Evolutionary conservation across 2,113 vertebrate genomes (phyloP).

Genomic region (Anthoscopus minutus): DNA sequence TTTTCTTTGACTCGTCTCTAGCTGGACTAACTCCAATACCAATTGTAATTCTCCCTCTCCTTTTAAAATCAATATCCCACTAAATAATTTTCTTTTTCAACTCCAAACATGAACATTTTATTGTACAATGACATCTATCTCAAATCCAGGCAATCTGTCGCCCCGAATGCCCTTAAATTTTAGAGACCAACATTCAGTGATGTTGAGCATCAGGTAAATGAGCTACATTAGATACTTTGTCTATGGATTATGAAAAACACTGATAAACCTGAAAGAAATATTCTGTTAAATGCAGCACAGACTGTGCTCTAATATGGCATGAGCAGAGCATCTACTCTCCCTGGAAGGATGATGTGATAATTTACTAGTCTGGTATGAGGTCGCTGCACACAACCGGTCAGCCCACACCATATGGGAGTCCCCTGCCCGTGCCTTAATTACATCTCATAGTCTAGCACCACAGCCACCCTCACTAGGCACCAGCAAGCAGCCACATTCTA

Average conservation of each 20-base stretch:
- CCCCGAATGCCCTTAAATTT: neutral
- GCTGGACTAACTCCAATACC: constrained; percentile 25
- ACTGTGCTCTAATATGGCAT: neutral
- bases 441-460: neutral
- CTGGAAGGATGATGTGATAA: neutral
- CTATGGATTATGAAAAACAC: neutral
- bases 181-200: neutral
- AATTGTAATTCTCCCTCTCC: neutral
- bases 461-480: neutral
- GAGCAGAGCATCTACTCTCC: neutral
- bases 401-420: neutral
- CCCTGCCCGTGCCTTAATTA: neutral
- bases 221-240: neutral
- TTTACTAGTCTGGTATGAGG: neutral
- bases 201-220: neutral
- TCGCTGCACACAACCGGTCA: neutral
- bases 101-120: neutral
- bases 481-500: neutral
- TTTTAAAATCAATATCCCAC: constrained; percentile 30
- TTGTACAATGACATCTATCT: neutral
- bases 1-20: constrained; percentile 24
- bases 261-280: neutral
- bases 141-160: neutral
- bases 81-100: constrained; percentile 13
- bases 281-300: neutral